Percentiles rank a stretch among this genome's conserved stretches.
These are phyloP conservation scores for Nomia melanderi DNA, from an alignment of 1,140 invertebrate genomes.

Conservation along the genomic window DNA sequence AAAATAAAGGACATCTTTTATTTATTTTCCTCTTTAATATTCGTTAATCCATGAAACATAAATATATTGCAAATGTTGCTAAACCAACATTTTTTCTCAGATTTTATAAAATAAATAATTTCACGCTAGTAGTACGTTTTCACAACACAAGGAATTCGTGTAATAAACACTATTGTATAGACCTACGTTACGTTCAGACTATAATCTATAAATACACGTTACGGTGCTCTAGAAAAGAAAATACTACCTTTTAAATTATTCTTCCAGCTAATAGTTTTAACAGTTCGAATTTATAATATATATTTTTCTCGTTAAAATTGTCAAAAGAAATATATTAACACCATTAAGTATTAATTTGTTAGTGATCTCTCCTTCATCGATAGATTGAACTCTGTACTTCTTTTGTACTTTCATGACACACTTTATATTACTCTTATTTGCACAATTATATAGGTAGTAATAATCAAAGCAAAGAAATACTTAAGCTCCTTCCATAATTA, in stretches of 20 bases:
- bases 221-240: neutral
- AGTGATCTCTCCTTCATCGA: slow-evolving; percentile 44
- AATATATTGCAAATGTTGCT: neutral
- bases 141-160: neutral
- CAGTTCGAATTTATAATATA: too few relatives aligned
- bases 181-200: neutral
- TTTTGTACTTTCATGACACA: slow-evolving; percentile 37
- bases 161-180: slow-evolving; percentile 7
- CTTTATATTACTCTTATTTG: slow-evolving; percentile 39
- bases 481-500: slow-evolving; percentile 63
- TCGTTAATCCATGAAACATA: slow-evolving; percentile 7
- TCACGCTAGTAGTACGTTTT: neutral
- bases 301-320: neutral
- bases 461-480: slow-evolving; percentile 66
- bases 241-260: neutral
- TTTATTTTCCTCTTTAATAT: slow-evolving; percentile 19
- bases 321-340: slow-evolving; percentile 4
- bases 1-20: slow-evolving; percentile 19
- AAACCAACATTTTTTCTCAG: slow-evolving; percentile 7
- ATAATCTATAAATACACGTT: slow-evolving; percentile 13
- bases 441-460: slow-evolving; percentile 10
- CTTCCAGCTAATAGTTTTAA: neutral
- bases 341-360: slow-evolving; percentile 6
- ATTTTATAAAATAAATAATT: slow-evolving; percentile 34
- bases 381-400: slow-evolving; percentile 50